Evolutionary conservation across 2,113 vertebrate genomes (phyloP).

Genomic region (Spea multiplicata): DNA sequence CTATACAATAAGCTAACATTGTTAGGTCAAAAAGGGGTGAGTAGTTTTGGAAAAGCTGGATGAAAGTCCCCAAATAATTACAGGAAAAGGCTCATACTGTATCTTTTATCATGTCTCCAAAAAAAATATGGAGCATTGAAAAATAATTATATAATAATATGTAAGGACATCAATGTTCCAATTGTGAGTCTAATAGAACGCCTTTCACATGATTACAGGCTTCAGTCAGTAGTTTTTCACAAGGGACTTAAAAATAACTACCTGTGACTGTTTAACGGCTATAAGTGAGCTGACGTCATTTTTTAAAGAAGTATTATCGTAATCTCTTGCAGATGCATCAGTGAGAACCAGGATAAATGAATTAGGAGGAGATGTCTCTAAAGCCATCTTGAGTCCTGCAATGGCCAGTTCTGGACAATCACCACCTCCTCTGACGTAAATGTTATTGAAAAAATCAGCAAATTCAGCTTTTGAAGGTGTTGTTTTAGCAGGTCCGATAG

Average conservation of each 20-base stretch:
- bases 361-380: slow-evolving; percentile 9
- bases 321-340: slow-evolving; percentile 34
- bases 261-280: slow-evolving; percentile 2
- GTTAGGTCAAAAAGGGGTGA: background rate
- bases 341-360: slow-evolving; percentile 27
- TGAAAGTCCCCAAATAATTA: background rate
- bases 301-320: slow-evolving; percentile 1
- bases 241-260: background rate
- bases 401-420: slow-evolving; percentile 24
- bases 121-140: too few relatives aligned
- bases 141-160: too few relatives aligned
- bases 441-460: slow-evolving; percentile 13
- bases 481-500: background rate
- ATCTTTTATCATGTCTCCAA: background rate
- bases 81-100: background rate
- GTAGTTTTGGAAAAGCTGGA: background rate
- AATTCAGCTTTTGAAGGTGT: background rate
- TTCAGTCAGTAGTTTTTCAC: too few relatives aligned
- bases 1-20: background rate
- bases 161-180: too few relatives aligned
- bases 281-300: slow-evolving; percentile 15
- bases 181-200: too few relatives aligned
- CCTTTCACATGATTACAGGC: too few relatives aligned
- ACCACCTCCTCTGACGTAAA: slow-evolving; percentile 4
- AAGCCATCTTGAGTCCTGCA: slow-evolving; percentile 19